Conservation (phyloP, 2,888 invertebrate genomes). For the Toxonevra muliebris region DNA sequence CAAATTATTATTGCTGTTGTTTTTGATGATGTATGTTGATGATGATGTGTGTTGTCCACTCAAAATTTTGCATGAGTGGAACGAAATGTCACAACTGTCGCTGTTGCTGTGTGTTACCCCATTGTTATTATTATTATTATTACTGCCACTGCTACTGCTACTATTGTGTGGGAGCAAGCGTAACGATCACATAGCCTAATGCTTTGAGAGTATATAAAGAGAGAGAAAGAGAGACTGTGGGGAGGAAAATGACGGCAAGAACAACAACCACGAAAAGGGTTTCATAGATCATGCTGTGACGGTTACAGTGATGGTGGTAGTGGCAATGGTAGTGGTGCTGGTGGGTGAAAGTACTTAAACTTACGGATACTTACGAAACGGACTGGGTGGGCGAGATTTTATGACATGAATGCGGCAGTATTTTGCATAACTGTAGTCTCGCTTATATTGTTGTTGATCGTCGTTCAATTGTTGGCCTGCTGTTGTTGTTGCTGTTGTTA, state of each 20-base stretch:
- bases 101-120: background rate
- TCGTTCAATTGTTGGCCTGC: background rate
- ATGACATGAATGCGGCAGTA: no score
- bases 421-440: no score
- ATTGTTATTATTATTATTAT: background rate
- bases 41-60: constrained; percentile 4
- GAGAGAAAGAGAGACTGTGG: background rate
- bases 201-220: no score
- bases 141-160: background rate
- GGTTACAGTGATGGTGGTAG: background rate
- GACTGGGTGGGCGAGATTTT: background rate
- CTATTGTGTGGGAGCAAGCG: constrained; percentile 15
- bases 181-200: background rate
- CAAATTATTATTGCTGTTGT: constrained; percentile 1
- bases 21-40: background rate
- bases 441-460: background rate
- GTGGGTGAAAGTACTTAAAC: constrained; percentile 19
- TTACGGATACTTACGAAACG: background rate
- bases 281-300: no score
- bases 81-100: constrained; percentile 18
- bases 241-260: background rate
- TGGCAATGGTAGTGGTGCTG: background rate
- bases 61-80: constrained; percentile 16
- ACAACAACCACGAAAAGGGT: background rate
- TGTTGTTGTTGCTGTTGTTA: background rate